A percentile compares a stretch with the other conserved stretches of the same genome.
Evolutionary conservation across 2,888 invertebrate genomes (phyloP).

Genomic region (Resseliella maxima): DNA sequence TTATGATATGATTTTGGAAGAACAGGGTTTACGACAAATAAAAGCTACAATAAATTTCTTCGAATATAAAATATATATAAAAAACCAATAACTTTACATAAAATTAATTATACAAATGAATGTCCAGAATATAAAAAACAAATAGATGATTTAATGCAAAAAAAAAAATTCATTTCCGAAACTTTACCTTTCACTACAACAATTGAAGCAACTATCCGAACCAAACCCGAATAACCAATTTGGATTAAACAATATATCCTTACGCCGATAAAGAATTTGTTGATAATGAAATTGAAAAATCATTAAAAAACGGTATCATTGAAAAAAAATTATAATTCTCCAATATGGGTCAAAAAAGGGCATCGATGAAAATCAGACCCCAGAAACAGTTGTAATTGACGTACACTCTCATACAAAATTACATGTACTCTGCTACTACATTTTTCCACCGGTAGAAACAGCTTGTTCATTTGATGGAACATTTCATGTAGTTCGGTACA

Average conservation of each 20-base stretch:
- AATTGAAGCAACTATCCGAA: conserved; percentile 14
- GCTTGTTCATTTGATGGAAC: no score
- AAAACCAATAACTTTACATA: conserved; percentile 1
- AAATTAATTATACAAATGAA: conserved; percentile 27
- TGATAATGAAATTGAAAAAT: neutral
- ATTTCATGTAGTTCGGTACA: no score
- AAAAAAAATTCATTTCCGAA: neutral
- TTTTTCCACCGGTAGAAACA: no score
- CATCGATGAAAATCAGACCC: no score
- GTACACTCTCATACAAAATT: no score
- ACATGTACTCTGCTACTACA: no score
- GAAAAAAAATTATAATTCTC: conserved; percentile 59
- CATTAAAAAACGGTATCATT: conserved; percentile 58
- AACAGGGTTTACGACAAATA: neutral
- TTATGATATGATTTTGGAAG: conserved; percentile 24
- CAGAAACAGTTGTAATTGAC: no score
- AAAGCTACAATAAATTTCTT: conserved; percentile 2
- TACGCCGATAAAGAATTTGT: neutral
- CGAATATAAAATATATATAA: conserved; percentile 8
- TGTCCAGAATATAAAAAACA: neutral
- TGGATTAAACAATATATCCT: conserved; percentile 15
- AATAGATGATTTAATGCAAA: neutral
- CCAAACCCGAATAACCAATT: neutral
- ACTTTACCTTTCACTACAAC: conserved; percentile 3
- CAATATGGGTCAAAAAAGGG: conserved; percentile 60